A percentile compares a stretch with the other conserved stretches of the same genome.
Evolutionary conservation across 2,888 invertebrate genomes (phyloP).

Genomic region (Ophion ventricosus): DNA sequence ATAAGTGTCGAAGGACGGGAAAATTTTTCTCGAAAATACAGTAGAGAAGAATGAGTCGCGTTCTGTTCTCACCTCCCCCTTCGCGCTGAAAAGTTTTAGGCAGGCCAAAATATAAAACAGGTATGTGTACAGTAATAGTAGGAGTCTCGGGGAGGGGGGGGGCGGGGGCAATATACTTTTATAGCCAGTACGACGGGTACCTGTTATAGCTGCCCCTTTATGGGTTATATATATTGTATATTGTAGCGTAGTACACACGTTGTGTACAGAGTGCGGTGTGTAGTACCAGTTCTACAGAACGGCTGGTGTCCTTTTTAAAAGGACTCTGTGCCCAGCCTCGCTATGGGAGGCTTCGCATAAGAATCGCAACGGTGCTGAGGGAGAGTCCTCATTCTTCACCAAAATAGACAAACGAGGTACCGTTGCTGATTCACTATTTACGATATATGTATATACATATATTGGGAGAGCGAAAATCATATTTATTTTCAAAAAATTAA

Average conservation of each 20-base stretch:
- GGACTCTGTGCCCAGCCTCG: conserved; percentile 24
- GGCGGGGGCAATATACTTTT: conserved; percentile 57
- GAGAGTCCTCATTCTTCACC: conserved; percentile 51
- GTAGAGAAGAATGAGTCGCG: conserved; percentile 30
- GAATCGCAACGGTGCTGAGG: conserved; percentile 25
- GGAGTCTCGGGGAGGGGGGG: too few relatives aligned
- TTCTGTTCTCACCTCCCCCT: conserved; percentile 56
- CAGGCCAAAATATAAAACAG: conserved; percentile 43
- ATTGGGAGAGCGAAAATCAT: too few relatives aligned
- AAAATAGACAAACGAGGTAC: conserved; percentile 53
- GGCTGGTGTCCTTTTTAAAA: conserved; percentile 60
- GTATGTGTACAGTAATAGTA: conserved; percentile 21
- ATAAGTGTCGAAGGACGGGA: conserved; percentile 7
- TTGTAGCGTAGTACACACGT: conserved; percentile 43
- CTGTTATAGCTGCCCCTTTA: conserved; percentile 55
- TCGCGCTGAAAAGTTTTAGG: conserved; percentile 26
- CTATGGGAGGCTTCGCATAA: conserved; percentile 12
- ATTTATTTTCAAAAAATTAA: too few relatives aligned
- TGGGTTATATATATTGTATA: conserved; percentile 32
- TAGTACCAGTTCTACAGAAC: conserved; percentile 64
- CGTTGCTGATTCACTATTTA: conserved; percentile 41
- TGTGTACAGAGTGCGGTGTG: conserved; percentile 55
- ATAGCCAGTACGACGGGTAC: conserved; percentile 56
- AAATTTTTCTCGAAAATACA: conserved; percentile 23
- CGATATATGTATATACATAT: conserved; percentile 2